These are phyloP conservation scores for Muscidifurax raptorellus DNA, from an alignment of 1,140 invertebrate genomes.

Conservation along the genomic window DNA sequence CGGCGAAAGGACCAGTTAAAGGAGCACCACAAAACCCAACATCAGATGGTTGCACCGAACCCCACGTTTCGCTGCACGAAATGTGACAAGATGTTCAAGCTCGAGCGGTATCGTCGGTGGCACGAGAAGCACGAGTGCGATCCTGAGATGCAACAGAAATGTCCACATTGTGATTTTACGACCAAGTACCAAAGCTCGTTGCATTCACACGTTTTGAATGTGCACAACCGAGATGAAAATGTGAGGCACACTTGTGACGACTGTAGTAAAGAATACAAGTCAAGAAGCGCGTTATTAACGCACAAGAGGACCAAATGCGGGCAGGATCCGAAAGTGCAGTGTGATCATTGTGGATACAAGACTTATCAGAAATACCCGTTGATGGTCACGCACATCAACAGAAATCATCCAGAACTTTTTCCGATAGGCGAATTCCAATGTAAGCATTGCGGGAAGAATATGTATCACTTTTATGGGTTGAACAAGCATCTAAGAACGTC, in stretches of 20 bases:
- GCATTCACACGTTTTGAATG: neutral
- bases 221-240: neutral
- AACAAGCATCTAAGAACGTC: neutral
- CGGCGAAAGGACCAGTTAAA: neutral
- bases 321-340: neutral
- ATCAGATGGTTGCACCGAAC: neutral
- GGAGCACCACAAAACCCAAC: neutral
- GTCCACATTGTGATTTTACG: constrained; percentile 3
- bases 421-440: neutral
- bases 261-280: neutral
- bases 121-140: neutral
- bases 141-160: neutral
- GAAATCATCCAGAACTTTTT: neutral
- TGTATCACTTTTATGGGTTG: neutral
- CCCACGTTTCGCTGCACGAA: neutral
- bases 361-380: constrained; percentile 19
- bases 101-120: neutral
- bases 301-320: neutral
- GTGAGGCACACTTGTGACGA: neutral
- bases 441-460: neutral
- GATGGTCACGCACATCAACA: constrained; percentile 1
- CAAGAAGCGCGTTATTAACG: neutral
- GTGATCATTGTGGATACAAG: neutral
- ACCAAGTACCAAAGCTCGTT: constrained; percentile 5
- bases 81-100: neutral